Percentiles rank a stretch among this genome's conserved stretches.
phyloP scores from a whole-genome alignment of 2,888 invertebrate genomes.

The Mesopsocus fuscifrons region DNA sequence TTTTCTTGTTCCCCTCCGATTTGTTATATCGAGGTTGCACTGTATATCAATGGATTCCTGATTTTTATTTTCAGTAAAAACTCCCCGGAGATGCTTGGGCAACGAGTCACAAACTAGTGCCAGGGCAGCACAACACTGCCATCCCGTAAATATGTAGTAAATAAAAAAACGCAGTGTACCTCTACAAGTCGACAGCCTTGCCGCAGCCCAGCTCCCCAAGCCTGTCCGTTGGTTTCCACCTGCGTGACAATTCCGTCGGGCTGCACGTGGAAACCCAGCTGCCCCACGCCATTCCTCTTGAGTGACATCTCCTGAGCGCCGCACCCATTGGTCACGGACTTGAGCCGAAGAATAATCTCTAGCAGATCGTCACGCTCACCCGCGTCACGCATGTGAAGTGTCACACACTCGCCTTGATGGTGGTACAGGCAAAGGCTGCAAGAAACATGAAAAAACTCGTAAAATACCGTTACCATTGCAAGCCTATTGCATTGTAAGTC shows the following conservation, averaged over 20 bases:
- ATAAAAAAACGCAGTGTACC: too few relatives aligned
- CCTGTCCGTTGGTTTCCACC: constrained; percentile 55
- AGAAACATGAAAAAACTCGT: too few relatives aligned
- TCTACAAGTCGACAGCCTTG: constrained; percentile 83
- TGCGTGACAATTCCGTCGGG: constrained; percentile 87
- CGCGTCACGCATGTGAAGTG: constrained; percentile 52
- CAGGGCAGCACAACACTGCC: too few relatives aligned
- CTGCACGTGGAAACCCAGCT: constrained; percentile 79
- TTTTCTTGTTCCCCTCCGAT: too few relatives aligned
- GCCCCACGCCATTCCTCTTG: constrained; percentile 60
- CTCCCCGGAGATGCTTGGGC: too few relatives aligned
- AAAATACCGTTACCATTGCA: too few relatives aligned
- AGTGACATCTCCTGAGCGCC: constrained; percentile 62
- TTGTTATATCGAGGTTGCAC: too few relatives aligned
- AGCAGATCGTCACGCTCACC: constrained; percentile 47
- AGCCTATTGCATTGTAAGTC: too few relatives aligned
- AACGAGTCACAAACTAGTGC: too few relatives aligned
- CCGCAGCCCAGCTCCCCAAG: constrained; percentile 67
- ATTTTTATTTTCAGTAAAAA: too few relatives aligned
- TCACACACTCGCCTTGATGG: constrained; percentile 85
- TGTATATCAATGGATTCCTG: too few relatives aligned
- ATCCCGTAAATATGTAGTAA: too few relatives aligned
- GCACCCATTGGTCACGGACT: constrained; percentile 58
- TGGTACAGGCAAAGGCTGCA: constrained; percentile 62
- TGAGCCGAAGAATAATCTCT: constrained; percentile 62